A percentile compares a stretch with the other conserved stretches of the same genome.
Evolutionary conservation across 2,888 invertebrate genomes (phyloP).

Genomic region (Odontocerum albicorne): DNA sequence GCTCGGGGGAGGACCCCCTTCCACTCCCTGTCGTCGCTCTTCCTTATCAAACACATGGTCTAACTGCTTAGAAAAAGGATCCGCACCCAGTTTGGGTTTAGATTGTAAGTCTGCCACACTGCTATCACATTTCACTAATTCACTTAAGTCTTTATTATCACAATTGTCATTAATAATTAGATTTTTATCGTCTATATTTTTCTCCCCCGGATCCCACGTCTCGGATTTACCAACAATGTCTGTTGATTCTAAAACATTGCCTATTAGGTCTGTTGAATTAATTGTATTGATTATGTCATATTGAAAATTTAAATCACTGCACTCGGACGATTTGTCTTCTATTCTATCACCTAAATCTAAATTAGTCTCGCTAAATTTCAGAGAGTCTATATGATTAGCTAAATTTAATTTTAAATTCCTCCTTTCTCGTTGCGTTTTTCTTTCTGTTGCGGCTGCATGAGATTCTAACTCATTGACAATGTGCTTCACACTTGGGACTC

Average conservation of each 20-base stretch:
- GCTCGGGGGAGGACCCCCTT: constrained; percentile 46
- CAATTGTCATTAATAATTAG: constrained; percentile 43
- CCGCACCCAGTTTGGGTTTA: constrained; percentile 54
- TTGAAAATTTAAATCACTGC: constrained; percentile 37
- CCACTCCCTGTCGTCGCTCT: constrained; percentile 47
- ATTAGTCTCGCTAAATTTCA: constrained; percentile 44
- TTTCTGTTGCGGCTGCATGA: constrained; percentile 45
- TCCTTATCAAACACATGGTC: constrained; percentile 73
- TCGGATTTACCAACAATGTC: constrained; percentile 54
- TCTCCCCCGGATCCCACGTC: constrained; percentile 70
- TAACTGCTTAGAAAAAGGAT: constrained; percentile 69
- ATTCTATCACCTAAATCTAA: constrained; percentile 38
- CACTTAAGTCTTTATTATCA: constrained; percentile 43
- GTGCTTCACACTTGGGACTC: constrained; percentile 66
- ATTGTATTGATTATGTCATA: constrained; percentile 37
- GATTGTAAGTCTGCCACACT: constrained; percentile 52
- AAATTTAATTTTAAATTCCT: constrained; percentile 57
- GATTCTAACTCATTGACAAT: constrained; percentile 74
- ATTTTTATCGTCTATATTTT: constrained; percentile 31
- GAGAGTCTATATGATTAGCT: constrained; percentile 58
- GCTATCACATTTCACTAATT: constrained; percentile 58
- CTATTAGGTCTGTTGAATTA: constrained; percentile 38
- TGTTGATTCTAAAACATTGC: constrained; percentile 24
- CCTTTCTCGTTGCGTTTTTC: constrained; percentile 43
- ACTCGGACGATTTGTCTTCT: constrained; percentile 42